Percentiles rank a stretch among this genome's conserved stretches.
phyloP scores from a whole-genome alignment of 1,140 invertebrate species.

The Anastrepha ludens region DNA sequence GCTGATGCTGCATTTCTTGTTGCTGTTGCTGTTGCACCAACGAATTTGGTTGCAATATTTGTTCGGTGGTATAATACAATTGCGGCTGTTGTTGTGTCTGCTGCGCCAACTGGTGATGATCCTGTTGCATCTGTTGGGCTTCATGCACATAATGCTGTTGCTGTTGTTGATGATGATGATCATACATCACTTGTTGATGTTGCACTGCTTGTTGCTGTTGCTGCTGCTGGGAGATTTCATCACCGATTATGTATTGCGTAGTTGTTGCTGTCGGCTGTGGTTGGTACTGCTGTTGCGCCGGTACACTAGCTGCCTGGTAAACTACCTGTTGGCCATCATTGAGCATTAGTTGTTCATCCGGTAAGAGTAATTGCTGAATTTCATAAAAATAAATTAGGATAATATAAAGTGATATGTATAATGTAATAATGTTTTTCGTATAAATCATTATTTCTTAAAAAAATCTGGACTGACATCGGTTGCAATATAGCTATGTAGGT shows the following conservation, averaged over 20 bases:
- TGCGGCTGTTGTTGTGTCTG: constrained; percentile 74
- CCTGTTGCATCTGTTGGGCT: constrained; percentile 63
- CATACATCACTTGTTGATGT: constrained; percentile 56
- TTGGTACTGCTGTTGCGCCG: constrained; percentile 59
- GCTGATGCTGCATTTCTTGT: constrained; percentile 56
- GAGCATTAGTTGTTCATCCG: constrained; percentile 69
- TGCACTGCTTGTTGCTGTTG: constrained; percentile 64
- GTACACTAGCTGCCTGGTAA: constrained; percentile 66
- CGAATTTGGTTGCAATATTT: constrained; percentile 55
- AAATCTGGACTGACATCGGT: too few relatives aligned
- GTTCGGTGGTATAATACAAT: constrained; percentile 57
- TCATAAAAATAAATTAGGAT: too few relatives aligned
- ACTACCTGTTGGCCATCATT: constrained; percentile 72
- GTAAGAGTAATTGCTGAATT: constrained; percentile 64
- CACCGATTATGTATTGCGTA: constrained; percentile 68
- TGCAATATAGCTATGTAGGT: too few relatives aligned
- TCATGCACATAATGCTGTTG: constrained; percentile 65
- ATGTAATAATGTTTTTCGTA: too few relatives aligned
- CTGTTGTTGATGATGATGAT: constrained; percentile 55
- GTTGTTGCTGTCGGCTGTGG: constrained; percentile 54
- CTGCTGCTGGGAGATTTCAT: constrained; percentile 67
- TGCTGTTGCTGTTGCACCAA: constrained; percentile 56
- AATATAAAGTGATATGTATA: too few relatives aligned
- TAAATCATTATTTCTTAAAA: too few relatives aligned
- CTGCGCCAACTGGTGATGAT: constrained; percentile 67